Evolutionary conservation across 1,140 invertebrate species (phyloP).

Genomic region (Eriosoma lanigerum): DNA sequence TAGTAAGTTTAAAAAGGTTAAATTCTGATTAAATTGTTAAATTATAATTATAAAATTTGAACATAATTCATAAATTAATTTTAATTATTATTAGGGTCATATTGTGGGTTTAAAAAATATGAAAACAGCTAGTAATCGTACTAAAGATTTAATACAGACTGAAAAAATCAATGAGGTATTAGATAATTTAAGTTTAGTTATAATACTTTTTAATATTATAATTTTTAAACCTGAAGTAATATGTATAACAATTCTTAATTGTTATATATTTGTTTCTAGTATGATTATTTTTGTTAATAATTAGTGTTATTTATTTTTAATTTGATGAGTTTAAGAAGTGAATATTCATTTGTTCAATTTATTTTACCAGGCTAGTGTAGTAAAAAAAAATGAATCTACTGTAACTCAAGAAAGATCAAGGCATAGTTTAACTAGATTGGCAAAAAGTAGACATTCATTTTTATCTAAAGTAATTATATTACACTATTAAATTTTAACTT

Average conservation of each 20-base stretch:
- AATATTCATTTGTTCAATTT: not conserved
- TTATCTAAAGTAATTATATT: slow-evolving; percentile 29
- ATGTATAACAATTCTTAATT: not conserved
- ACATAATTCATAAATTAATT: slow-evolving; percentile 7
- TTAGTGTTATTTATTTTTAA: not conserved
- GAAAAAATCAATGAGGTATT: not conserved
- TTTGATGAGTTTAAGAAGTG: not conserved
- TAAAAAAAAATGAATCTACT: not conserved
- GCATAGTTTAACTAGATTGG: slow-evolving; percentile 41
- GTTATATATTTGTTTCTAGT: too few species aligned
- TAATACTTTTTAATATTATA: not conserved
- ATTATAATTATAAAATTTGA: not conserved
- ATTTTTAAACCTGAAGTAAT: not conserved
- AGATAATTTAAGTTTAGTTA: not conserved
- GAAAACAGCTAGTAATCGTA: not conserved
- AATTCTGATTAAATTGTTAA: too few species aligned
- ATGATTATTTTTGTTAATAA: not conserved
- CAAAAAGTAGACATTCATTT: slow-evolving; percentile 44
- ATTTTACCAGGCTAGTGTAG: not conserved
- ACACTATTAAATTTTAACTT: too few species aligned
- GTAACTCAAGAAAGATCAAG: not conserved
- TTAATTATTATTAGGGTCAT: not conserved
- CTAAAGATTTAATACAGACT: not conserved
- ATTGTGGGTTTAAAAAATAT: not conserved
- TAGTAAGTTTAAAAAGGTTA: too few species aligned